These are phyloP conservation scores for Lethocerus indicus DNA, from an alignment of 1,140 invertebrate species.

Conservation along the genomic window DNA sequence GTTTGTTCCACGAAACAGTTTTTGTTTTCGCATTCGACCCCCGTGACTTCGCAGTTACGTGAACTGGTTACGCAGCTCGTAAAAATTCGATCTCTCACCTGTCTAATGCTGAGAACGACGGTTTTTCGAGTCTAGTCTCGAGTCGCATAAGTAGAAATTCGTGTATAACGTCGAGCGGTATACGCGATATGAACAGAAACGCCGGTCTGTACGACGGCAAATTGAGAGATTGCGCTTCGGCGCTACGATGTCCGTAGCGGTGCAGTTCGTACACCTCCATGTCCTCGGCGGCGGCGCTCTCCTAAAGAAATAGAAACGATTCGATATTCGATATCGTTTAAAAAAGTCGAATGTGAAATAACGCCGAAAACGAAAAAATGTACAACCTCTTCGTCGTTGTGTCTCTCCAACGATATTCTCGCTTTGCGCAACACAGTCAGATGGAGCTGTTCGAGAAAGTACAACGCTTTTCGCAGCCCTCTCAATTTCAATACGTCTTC, in stretches of 20 bases:
- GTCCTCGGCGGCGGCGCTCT: not conserved
- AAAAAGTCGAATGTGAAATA: not conserved
- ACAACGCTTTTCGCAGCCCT: conserved; percentile 58
- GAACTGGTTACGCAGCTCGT: too few relatives aligned
- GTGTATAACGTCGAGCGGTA: conserved; percentile 73
- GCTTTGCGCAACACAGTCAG: conserved; percentile 45
- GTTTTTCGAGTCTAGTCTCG: conserved; percentile 65
- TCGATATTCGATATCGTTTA: not conserved
- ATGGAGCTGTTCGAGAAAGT: conserved; percentile 54
- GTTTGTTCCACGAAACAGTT: too few relatives aligned
- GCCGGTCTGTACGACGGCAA: conserved; percentile 66
- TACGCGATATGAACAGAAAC: conserved; percentile 67
- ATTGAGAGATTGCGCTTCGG: conserved; percentile 51
- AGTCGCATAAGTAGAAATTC: conserved; percentile 70
- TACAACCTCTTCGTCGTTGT: conserved; percentile 22
- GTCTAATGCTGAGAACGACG: conserved; percentile 67
- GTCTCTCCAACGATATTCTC: conserved; percentile 44
- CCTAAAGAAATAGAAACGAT: not conserved
- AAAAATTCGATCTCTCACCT: conserved; percentile 26
- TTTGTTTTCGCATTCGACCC: too few relatives aligned
- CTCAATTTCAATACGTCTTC: conserved; percentile 72
- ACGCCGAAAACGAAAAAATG: not conserved
- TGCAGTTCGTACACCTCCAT: conserved; percentile 30
- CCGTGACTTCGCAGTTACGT: too few relatives aligned
- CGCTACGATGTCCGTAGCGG: conserved; percentile 58